Evolutionary conservation across 1,140 invertebrate genomes (phyloP), one percentile per base, ranked within the genome.

Genomic region (Euura lappo): DNA sequence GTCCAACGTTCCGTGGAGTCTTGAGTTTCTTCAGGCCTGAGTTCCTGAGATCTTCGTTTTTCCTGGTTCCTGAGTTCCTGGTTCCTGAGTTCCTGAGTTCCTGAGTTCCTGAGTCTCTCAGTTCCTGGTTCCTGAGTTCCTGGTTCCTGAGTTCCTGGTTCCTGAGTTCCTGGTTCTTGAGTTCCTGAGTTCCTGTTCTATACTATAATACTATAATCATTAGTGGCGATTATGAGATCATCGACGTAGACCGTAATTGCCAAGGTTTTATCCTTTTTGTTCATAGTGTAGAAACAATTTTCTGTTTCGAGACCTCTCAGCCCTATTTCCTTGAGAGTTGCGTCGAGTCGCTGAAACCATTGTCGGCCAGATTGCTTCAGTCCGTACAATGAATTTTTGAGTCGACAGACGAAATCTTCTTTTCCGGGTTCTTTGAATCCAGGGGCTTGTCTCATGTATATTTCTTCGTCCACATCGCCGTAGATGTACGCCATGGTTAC

Each of bases 371-470:
- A 69, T 45, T 77, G 74, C 44, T 75, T 77, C 43, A 75, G 43
- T 3, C 74, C 74, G 42, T 77, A 77, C 3, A 75, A 45, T 2
- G 74, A 45, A 28, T 77, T 76, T 6, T 80, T 80, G 3, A 83
- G 71, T 71, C 73, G 70, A 65, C 74, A 73, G 5, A 76, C 79
- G 8, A 69, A 64, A 44, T 74, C 77, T 28, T 28, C 28, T 75
- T 51, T 79, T 13, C 73, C 75, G 70, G 45, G 71, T 76, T 51
- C 65, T 7, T 74, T 65, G 7, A 78, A 70, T 6, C 78, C 80
- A 4, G 80, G 45, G 28, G 85, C 83, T 70, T 81, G 77, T 65
- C 75, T 11, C 79, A 76, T 76, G 65, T 69, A 74, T 42, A 74
- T 74, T 3, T 69, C 64, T 70, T 74, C 75, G 47, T 74, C 1